Percentiles rank a stretch among this genome's conserved stretches.
Evolutionary conservation across 2,113 vertebrate genomes (phyloP).

Genomic region (Lepus europaeus): DNA sequence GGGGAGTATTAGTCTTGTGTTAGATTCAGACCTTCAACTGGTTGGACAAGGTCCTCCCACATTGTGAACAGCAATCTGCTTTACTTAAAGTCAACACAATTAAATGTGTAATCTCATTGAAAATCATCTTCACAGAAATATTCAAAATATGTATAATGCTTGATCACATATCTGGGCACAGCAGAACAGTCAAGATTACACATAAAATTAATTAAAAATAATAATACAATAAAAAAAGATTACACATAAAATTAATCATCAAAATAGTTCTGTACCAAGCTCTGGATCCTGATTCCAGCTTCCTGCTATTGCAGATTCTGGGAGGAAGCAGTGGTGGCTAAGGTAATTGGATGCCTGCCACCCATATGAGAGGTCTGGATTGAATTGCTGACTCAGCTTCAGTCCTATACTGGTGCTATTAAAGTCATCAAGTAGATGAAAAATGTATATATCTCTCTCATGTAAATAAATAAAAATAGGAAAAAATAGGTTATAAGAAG

Average conservation of each 20-base stretch:
- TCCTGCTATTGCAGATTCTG: too few species aligned
- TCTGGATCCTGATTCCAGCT: too few species aligned
- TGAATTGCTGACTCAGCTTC: too few species aligned
- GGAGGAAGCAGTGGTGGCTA: too few species aligned
- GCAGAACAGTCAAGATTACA: background rate
- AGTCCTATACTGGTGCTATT: too few species aligned
- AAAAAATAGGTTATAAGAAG: too few species aligned
- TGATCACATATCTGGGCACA: background rate
- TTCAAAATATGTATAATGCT: background rate
- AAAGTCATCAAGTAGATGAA: too few species aligned
- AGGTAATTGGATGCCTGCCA: too few species aligned
- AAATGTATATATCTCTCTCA: too few species aligned
- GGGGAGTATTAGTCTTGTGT: background rate
- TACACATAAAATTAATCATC: background rate
- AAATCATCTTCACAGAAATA: background rate
- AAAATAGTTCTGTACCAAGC: background rate
- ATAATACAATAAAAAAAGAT: too few species aligned
- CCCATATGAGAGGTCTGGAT: too few species aligned
- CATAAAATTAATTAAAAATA: background rate
- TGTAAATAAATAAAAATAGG: too few species aligned
- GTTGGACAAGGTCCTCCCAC: background rate
- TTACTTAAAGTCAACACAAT: background rate
- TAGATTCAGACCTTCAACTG: background rate
- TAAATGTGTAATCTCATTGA: background rate
- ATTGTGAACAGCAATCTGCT: background rate